A percentile compares a stretch with the other conserved stretches of the same genome.
These are phyloP conservation scores for Holothuria glaberrima DNA, from an alignment of 35 echinoderm and acorn worm species.

Conservation along the genomic window DNA sequence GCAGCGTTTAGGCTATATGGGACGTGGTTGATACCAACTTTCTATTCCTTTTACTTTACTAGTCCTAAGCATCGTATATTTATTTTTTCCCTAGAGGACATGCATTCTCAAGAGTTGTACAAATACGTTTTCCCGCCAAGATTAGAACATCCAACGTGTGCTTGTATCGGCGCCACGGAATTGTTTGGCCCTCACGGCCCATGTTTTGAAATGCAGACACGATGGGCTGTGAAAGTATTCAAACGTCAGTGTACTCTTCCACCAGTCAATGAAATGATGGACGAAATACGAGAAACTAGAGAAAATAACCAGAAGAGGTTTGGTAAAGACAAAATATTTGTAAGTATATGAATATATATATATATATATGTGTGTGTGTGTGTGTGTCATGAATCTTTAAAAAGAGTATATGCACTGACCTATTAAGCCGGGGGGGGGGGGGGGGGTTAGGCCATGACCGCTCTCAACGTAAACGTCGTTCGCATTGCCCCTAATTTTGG, in stretches of 20 bases:
- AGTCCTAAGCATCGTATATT: too few relatives aligned
- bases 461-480: too few relatives aligned
- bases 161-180: background rate
- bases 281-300: background rate
- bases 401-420: background rate
- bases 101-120: background rate
- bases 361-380: background rate
- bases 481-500: too few relatives aligned
- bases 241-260: background rate
- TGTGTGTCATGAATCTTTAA: background rate
- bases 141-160: background rate
- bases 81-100: too few relatives aligned
- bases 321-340: background rate
- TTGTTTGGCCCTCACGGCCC: background rate
- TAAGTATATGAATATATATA: background rate
- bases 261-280: background rate
- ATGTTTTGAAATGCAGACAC: background rate
- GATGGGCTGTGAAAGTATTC: slow-evolving; percentile 21
- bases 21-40: too few relatives aligned
- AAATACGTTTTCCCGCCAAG: background rate
- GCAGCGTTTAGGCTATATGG: too few relatives aligned
- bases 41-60: too few relatives aligned
- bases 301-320: background rate
- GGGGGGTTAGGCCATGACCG: too few relatives aligned
- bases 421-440: background rate